These are phyloP conservation scores for Clepsis dumicolana DNA, from an alignment of 2,888 invertebrate genomes.

Conservation along the genomic window DNA sequence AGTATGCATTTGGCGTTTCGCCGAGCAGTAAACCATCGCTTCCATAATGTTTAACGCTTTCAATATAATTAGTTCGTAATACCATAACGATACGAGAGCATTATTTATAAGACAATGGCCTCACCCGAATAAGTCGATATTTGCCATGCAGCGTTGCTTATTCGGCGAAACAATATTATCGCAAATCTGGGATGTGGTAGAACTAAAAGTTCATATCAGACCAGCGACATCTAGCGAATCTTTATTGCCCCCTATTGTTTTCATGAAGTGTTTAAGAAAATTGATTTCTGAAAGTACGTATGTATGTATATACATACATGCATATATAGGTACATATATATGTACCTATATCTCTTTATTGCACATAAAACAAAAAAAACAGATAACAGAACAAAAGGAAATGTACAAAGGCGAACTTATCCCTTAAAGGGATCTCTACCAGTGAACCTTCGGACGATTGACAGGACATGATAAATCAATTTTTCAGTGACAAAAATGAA, in stretches of 20 bases:
- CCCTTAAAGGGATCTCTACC: too few relatives aligned
- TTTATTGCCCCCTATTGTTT: constrained; percentile 30
- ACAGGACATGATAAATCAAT: too few relatives aligned
- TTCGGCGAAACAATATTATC: constrained; percentile 39
- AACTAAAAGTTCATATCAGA: constrained; percentile 15
- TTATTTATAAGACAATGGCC: constrained; percentile 8
- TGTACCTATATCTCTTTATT: too few relatives aligned
- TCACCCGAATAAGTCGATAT: constrained; percentile 2
- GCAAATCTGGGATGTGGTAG: constrained; percentile 27
- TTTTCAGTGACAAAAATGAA: too few relatives aligned
- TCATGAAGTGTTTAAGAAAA: not conserved
- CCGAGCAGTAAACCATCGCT: too few relatives aligned
- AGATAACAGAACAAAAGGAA: too few relatives aligned
- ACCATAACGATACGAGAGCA: not conserved
- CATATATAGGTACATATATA: too few relatives aligned
- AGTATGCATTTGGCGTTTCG: too few relatives aligned
- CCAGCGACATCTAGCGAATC: constrained; percentile 22
- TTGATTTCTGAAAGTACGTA: not conserved
- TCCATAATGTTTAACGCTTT: not conserved
- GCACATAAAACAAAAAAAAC: too few relatives aligned
- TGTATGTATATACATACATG: too few relatives aligned
- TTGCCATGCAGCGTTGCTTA: constrained; percentile 31
- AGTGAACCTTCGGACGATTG: too few relatives aligned
- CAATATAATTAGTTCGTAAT: not conserved
- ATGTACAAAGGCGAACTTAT: too few relatives aligned